Evolutionary conservation across 2,113 vertebrate genomes (phyloP).

Genomic region (Vimba vimba): DNA sequence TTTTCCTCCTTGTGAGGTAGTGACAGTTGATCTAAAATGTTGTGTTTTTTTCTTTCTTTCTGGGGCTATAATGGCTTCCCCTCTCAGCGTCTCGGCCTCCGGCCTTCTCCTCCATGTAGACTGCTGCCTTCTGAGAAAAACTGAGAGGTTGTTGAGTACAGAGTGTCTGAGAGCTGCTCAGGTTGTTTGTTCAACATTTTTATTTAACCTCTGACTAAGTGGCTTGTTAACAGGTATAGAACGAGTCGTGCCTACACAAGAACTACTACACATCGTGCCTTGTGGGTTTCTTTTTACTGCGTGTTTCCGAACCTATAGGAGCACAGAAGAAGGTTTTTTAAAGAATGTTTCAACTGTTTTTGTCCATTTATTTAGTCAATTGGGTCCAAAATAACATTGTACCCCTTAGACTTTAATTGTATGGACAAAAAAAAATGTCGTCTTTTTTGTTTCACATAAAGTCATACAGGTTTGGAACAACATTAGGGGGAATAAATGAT

Average conservation of each 20-base stretch:
- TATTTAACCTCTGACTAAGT: slow-evolving; percentile 59
- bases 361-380: not conserved
- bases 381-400: not conserved
- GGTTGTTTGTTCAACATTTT: slow-evolving; percentile 57
- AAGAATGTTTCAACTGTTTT: not conserved
- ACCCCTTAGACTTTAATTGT: not conserved
- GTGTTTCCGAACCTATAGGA: not conserved
- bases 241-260: slow-evolving; percentile 21
- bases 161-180: slow-evolving; percentile 23
- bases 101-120: slow-evolving; percentile 8
- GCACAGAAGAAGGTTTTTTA: not conserved
- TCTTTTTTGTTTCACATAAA: not conserved
- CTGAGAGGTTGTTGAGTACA: slow-evolving; percentile 52
- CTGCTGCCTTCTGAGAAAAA: slow-evolving; percentile 47
- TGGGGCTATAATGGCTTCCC: slow-evolving; percentile 23
- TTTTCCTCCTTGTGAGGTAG: slow-evolving; percentile 48
- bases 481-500: not conserved
- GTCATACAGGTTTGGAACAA: not conserved
- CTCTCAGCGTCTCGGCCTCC: not conserved
- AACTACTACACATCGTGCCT: not conserved
- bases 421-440: not conserved
- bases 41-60: not conserved
- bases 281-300: not conserved
- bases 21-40: slow-evolving; percentile 47
- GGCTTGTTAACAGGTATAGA: slow-evolving; percentile 62